A percentile compares a stretch with the other conserved stretches of the same genome.
Evolutionary conservation across 2,113 vertebrate species (phyloP).

Genomic region (Antechinus flavipes): DNA sequence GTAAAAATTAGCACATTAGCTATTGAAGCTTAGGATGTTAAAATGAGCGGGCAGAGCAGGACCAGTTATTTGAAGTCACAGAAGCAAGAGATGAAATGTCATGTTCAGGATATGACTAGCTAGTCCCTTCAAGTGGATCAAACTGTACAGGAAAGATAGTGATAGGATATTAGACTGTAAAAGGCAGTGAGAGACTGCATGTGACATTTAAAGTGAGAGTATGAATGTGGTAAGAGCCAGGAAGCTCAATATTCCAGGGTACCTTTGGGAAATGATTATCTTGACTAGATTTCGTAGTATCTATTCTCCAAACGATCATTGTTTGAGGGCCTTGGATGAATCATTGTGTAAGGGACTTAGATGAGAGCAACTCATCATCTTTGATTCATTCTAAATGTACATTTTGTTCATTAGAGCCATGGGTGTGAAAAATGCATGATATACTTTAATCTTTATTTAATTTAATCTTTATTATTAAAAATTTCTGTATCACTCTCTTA

Average conservation of each 20-base stretch:
- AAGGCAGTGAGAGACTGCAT: not conserved
- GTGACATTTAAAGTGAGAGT: not conserved
- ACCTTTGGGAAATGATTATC: slow-evolving; percentile 51
- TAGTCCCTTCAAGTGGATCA: not conserved
- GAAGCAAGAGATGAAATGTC: not conserved
- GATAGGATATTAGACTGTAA: not conserved
- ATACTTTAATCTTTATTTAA: not conserved
- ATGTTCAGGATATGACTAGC: not conserved
- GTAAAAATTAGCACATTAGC: not conserved
- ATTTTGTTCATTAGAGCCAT: slow-evolving; percentile 67
- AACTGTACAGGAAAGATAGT: not conserved
- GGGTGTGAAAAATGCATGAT: not conserved
- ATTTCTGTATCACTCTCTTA: not conserved
- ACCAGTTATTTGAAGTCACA: not conserved
- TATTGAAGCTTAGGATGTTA: not conserved
- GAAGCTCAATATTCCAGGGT: slow-evolving; percentile 45
- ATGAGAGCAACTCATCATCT: slow-evolving; percentile 58
- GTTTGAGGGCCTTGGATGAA: slow-evolving; percentile 49
- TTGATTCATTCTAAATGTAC: slow-evolving; percentile 68
- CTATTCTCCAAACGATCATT: not conserved
- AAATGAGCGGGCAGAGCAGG: not conserved
- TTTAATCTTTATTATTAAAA: not conserved
- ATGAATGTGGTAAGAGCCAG: slow-evolving; percentile 27
- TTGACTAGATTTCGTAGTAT: slow-evolving; percentile 55
- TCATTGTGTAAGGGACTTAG: slow-evolving; percentile 33